These are phyloP conservation scores for Eupithecia subfuscata DNA, from an alignment of 2,888 invertebrate genomes.

Conservation along the genomic window DNA sequence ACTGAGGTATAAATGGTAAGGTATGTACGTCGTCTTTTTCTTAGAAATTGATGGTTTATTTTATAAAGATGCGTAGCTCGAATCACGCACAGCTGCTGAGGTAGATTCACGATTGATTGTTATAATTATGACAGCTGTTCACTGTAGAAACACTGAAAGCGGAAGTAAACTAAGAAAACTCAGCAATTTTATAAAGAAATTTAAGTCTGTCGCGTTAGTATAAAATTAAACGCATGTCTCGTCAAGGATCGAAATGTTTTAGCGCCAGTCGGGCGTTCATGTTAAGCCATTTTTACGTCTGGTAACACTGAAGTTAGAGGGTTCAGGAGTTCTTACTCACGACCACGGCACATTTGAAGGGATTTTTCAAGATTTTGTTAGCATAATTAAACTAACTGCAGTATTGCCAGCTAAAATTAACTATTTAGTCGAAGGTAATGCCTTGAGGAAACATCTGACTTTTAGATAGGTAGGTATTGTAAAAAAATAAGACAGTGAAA, in stretches of 20 bases:
- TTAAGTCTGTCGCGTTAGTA: not conserved
- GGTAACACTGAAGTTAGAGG: not conserved
- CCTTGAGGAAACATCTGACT: not conserved
- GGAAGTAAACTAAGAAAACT: not conserved
- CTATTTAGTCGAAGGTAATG: not conserved
- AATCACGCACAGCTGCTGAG: slow-evolving; percentile 36
- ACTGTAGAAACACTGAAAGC: not conserved
- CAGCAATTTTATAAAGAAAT: not conserved
- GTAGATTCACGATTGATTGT: slow-evolving; percentile 5
- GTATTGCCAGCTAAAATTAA: not conserved
- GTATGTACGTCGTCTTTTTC: slow-evolving; percentile 44
- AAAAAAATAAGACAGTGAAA: not conserved
- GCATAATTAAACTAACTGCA: not conserved
- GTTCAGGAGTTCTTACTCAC: not conserved
- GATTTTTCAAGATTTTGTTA: not conserved
- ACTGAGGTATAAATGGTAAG: slow-evolving; percentile 51
- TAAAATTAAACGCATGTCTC: not conserved
- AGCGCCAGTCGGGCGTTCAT: not conserved
- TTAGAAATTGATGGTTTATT: slow-evolving; percentile 42
- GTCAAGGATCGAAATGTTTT: not conserved
- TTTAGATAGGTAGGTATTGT: slow-evolving; percentile 8
- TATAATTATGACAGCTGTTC: not conserved
- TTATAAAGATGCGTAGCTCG: slow-evolving; percentile 22
- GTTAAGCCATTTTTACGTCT: not conserved
- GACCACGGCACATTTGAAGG: not conserved